Percentiles rank a stretch among this genome's conserved stretches.
phyloP scores from a whole-genome alignment of 64 coral and sea anemone species.

The Platygyra sinensis region DNA sequence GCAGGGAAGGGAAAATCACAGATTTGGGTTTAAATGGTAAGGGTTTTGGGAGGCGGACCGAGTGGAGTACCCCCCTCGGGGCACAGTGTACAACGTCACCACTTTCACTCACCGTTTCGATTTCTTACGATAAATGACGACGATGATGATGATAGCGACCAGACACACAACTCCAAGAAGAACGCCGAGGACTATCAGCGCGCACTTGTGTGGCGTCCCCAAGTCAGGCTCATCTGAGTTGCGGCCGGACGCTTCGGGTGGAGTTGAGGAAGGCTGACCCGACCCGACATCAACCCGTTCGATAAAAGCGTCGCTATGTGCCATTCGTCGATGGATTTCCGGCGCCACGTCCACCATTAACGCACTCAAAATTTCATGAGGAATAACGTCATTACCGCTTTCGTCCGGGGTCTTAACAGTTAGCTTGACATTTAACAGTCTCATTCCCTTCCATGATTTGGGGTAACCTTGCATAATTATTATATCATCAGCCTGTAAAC shows the following conservation, averaged over 20 bases:
- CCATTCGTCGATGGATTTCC: slow-evolving; percentile 4
- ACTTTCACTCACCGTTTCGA: background rate
- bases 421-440: slow-evolving; percentile 11
- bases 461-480: slow-evolving; percentile 29
- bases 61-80: too few species aligned
- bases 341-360: background rate
- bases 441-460: background rate
- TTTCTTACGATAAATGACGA: background rate
- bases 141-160: background rate
- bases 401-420: slow-evolving; percentile 7
- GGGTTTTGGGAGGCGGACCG: too few species aligned
- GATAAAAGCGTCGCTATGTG: background rate
- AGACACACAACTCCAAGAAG: background rate
- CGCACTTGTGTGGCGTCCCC: background rate
- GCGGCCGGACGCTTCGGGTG: background rate
- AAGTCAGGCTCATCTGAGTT: background rate
- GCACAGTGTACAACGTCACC: too few species aligned
- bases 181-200: slow-evolving; percentile 6
- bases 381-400: background rate
- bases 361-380: background rate
- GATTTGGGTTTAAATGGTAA: too few species aligned
- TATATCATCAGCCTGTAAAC: slow-evolving; percentile 11
- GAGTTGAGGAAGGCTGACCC: background rate
- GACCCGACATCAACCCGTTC: background rate
- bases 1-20: too few species aligned